A percentile compares a stretch with the other conserved stretches of the same genome.
Conservation (phyloP, 2,113 vertebrate species). For the Danionella cerebrum region DNA sequence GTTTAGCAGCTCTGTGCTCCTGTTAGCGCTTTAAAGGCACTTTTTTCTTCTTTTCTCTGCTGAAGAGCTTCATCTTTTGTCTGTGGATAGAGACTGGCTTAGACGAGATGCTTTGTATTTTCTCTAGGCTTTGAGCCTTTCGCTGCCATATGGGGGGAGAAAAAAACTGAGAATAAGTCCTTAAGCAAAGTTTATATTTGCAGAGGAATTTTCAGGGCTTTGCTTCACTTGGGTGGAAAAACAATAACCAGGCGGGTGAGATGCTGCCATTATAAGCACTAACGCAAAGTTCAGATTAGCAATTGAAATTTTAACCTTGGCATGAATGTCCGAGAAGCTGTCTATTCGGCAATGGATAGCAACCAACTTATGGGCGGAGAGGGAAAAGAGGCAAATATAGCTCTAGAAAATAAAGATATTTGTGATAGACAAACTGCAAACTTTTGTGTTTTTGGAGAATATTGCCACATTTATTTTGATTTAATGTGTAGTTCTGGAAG, state of each 20-base stretch:
- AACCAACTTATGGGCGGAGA: constrained; percentile 32
- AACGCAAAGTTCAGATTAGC: constrained; percentile 76
- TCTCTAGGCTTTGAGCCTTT: constrained; percentile 52
- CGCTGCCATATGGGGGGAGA: constrained; percentile 50
- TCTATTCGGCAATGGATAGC: constrained; percentile 43
- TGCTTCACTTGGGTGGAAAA: constrained; percentile 68
- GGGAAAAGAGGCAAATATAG: not conserved
- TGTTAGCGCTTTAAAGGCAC: constrained; percentile 61
- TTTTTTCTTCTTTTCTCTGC: constrained; percentile 48
- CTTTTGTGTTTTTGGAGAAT: too few relatives aligned
- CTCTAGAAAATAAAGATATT: too few relatives aligned
- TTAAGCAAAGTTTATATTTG: constrained; percentile 78
- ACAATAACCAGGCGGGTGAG: constrained; percentile 64
- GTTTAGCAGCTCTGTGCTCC: constrained; percentile 46
- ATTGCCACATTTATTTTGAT: too few relatives aligned
- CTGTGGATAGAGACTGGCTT: constrained; percentile 52
- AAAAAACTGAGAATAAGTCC: constrained; percentile 66
- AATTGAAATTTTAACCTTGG: constrained; percentile 73
- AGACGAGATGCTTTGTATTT: constrained; percentile 64
- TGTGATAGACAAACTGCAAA: too few relatives aligned
- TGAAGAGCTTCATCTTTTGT: constrained; percentile 64
- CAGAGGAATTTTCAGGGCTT: constrained; percentile 65
- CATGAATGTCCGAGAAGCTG: constrained; percentile 48
- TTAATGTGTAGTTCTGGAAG: too few relatives aligned
- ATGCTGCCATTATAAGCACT: constrained; percentile 66